Evolutionary conservation across 2,113 vertebrate genomes (phyloP), one percentile per base, ranked within the genome.

Genomic region (Sitta europaea): DNA sequence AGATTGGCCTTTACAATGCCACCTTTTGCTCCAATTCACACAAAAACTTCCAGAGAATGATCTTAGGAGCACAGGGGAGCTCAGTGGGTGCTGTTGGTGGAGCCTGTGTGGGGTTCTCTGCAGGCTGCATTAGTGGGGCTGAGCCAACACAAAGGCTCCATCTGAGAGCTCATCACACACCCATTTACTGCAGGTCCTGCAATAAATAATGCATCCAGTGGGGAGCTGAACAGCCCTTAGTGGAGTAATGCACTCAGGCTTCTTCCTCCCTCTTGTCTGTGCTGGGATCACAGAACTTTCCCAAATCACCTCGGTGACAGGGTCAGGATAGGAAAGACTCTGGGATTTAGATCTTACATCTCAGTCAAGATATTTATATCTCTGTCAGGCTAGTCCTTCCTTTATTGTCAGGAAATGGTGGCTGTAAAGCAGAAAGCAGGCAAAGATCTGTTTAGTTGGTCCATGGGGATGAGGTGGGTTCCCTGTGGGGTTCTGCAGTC

Each of bases 161-260:
- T 59, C 87, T 62, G 55, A 90, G 92, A 95, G 83, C 95, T 96
- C 95, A 86, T 90, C 83, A 88, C 83, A 59, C 68, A 19, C 86
- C 96, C 57, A 97, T 97, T 97, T 76, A 57, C 95, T 96, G 88
- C 86, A 66, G 51, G 48, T 75, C 84, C 81, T 90, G 90, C 83
- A 71, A 94, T 97, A 92, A 97, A 97, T 97, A 97, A 97, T 97
- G 89, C 95, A 97, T 78, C 83, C 90, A 63, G 16, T 5, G 22
- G 48, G 80, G 86, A 96, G 77, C 66, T 95, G 79, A 29, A 17
- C 33, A 81, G 81, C 87, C 93, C 78, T 94, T 47, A 71, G 74
- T 61, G 51, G 75, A 92, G 90, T 76, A 47, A 95, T 88, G 92
- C 84, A 92, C 92, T 97, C 77, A 63, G 74, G 68, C 90, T 96